These are phyloP conservation scores for Myiotriccus ornatus DNA, from an alignment of 2,797 vertebrate genomes.

Conservation along the genomic window DNA sequence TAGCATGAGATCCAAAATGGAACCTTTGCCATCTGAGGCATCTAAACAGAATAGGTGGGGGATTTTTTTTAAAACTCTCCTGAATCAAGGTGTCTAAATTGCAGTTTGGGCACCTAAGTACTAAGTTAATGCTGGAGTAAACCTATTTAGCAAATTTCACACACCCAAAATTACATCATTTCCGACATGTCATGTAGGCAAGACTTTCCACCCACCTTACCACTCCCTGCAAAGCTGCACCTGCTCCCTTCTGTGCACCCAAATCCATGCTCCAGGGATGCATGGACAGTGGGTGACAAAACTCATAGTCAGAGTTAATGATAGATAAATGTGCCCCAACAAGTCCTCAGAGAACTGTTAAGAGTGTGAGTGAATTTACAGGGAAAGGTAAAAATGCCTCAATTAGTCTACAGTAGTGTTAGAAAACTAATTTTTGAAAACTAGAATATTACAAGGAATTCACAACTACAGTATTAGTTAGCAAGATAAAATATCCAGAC, in stretches of 20 bases:
- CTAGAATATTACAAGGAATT: background rate
- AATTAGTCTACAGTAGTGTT: background rate
- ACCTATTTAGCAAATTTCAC: background rate
- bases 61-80: background rate
- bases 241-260: background rate
- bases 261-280: background rate
- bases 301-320: background rate
- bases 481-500: background rate
- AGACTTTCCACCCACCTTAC: background rate
- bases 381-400: background rate
- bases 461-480: background rate
- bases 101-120: background rate
- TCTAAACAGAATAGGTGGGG: background rate
- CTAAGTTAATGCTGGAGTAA: background rate
- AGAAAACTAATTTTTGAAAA: background rate
- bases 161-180: background rate
- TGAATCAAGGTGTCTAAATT: background rate
- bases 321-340: background rate
- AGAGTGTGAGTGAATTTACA: background rate
- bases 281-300: background rate
- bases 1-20: background rate
- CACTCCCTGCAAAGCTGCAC: background rate
- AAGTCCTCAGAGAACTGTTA: background rate
- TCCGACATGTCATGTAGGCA: background rate
- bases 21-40: background rate